Conservation (phyloP, 2,113 vertebrate genomes). For the Corythoichthys intestinalis region DNA sequence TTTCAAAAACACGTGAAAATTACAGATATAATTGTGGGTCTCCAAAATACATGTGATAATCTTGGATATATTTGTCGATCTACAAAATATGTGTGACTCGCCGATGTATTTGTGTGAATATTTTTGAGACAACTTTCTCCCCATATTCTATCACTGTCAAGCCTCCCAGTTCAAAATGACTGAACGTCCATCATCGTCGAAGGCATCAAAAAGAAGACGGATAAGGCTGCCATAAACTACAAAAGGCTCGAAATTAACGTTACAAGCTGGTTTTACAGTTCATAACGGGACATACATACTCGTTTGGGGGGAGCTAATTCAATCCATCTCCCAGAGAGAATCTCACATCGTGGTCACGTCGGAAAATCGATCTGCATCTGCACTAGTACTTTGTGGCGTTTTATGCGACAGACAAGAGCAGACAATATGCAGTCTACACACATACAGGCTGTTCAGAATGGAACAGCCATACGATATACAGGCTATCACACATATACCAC, state of each 20-base stretch:
- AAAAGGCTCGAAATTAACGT: conserved; percentile 4
- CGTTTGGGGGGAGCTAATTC: conserved; percentile 1
- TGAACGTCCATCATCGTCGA: no score
- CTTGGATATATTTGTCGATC: no score
- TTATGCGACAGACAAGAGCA: conserved; percentile 52
- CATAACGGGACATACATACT: background rate
- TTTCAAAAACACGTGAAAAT: no score
- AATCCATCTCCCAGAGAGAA: conserved; percentile 8
- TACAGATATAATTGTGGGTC: no score
- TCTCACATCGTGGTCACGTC: conserved; percentile 19
- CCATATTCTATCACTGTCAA: no score
- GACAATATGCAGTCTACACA: conserved; percentile 52
- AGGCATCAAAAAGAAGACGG: no score
- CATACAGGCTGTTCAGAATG: conserved; percentile 50
- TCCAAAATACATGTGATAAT: no score
- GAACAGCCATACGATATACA: conserved; percentile 19
- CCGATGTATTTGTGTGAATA: no score
- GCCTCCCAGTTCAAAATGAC: no score
- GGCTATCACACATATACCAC: background rate
- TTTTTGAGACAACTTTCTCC: no score
- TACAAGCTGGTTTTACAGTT: background rate
- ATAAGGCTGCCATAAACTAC: conserved; percentile 3
- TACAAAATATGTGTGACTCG: no score
- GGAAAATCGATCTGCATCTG: conserved; percentile 41
- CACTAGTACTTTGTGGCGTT: conserved; percentile 24